phyloP scores from a whole-genome alignment of 2,113 vertebrate genomes.

The Prunella fulvescens region DNA sequence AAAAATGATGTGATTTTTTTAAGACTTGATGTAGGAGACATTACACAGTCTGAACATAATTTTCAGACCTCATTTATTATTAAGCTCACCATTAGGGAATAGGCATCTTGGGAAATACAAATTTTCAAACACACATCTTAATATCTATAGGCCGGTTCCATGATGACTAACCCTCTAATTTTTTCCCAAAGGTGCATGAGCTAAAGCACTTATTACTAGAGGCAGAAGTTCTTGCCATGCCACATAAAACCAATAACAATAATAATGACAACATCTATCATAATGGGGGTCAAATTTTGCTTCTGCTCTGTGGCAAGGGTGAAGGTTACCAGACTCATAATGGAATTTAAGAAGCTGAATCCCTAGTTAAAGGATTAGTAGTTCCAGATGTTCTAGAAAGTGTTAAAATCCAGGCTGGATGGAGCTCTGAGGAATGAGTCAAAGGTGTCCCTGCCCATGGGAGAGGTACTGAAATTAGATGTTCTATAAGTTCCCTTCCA shows the following conservation, averaged over 20 bases:
- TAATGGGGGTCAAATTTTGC: neutral
- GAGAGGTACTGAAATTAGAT: neutral
- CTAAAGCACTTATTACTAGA: neutral
- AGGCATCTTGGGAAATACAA: neutral
- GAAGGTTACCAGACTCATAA: neutral
- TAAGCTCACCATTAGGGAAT: neutral
- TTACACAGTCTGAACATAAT: neutral
- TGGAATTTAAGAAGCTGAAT: neutral
- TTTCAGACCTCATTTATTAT: neutral
- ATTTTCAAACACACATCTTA: neutral
- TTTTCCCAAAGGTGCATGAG: neutral
- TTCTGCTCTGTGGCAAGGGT: neutral
- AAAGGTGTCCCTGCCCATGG: neutral
- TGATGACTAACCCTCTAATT: neutral
- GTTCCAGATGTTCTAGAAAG: neutral
- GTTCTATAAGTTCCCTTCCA: neutral
- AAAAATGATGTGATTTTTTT: neutral
- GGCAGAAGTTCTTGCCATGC: neutral
- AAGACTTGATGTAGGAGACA: neutral
- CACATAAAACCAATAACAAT: neutral
- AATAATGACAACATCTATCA: neutral
- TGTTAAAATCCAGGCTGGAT: neutral
- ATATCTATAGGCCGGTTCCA: neutral
- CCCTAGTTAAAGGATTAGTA: neutral
- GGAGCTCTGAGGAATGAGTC: neutral